Base-by-base conservation (phyloP, 2,888 invertebrate genomes). In the Autographa gamma region DNA sequence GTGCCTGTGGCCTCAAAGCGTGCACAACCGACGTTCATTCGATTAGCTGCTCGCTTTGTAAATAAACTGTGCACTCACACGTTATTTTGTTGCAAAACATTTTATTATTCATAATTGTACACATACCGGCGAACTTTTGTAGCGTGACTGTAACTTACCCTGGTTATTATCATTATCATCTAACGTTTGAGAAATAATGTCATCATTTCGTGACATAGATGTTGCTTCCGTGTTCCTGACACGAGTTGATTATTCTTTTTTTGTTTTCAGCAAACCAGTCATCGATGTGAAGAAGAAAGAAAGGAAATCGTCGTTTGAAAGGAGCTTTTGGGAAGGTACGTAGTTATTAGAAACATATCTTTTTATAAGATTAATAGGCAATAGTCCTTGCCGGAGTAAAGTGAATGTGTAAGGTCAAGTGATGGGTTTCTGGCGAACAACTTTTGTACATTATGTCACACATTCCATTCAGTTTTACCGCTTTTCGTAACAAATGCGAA, bases 301-400 rank as follows among this genome's bases (percentile, higher is more conserved):
- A 67, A 90, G 91, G 84, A 95, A 95, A 88, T 79, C 91, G 52
- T 87, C 91, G 31, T 94, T 89, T 74, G 93, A 93, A 79, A 89
- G 91, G 73, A 91, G 72, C 85, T 95, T 93, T 85, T 95, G 95
- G 95, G 95, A 95, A 86, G 95, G 95, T 95, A 79, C 91, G 93
- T 83, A 58, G n/a, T 52, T 54, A 3, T 32, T 19, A 18, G 5
- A 13, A 25, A 31, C 4, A 6, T 38, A 38, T 5, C 0, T 63
- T 0, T 34, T 13, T 16, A 19, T 31, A n/a, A 52, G n/a, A 16
- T 52, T 13, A 48, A 48, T 7, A n/a, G 16, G n/a, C 5, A 48
- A 11, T 38, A 38, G 38, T 48, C 48, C n/a, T 48, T 48, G 48
- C n/a, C n/a, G 48, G 7, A n/a, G n/a, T 7, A 48, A 48, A 48